A percentile compares a stretch with the other conserved stretches of the same genome.
Conservation (phyloP, 2,797 vertebrate species). For the Molossus molossus region DNA sequence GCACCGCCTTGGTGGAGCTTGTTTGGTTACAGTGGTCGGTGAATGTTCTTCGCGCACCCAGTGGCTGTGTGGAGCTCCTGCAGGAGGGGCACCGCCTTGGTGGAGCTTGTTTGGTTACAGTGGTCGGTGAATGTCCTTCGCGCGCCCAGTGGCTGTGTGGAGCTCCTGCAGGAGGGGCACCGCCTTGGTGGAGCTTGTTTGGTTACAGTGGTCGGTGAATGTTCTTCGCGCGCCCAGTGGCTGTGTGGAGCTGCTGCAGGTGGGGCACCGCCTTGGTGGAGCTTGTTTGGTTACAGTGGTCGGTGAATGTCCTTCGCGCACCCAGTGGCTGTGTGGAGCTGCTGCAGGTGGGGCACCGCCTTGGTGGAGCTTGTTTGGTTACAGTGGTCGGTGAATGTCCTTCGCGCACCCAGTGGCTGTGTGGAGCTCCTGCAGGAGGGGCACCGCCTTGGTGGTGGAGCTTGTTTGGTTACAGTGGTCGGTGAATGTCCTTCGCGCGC, state of each 20-base stretch:
- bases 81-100: not conserved
- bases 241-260: not conserved
- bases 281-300: slow-evolving; percentile 31
- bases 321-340: slow-evolving; percentile 19
- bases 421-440: not conserved
- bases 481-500: not conserved
- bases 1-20: not conserved
- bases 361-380: not conserved
- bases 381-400: not conserved
- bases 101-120: slow-evolving; percentile 4
- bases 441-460: no score
- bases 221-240: not conserved
- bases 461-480: slow-evolving; percentile 25
- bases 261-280: no score
- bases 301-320: not conserved
- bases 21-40: not conserved
- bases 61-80: not conserved
- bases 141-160: slow-evolving; percentile 12
- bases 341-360: not conserved
- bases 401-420: not conserved
- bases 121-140: not conserved
- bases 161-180: not conserved
- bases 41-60: not conserved
- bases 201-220: not conserved
- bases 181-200: not conserved